A percentile compares a stretch with the other conserved stretches of the same genome.
Conservation (phyloP, 2,888 invertebrate species). For the Drosophila helvetica region DNA sequence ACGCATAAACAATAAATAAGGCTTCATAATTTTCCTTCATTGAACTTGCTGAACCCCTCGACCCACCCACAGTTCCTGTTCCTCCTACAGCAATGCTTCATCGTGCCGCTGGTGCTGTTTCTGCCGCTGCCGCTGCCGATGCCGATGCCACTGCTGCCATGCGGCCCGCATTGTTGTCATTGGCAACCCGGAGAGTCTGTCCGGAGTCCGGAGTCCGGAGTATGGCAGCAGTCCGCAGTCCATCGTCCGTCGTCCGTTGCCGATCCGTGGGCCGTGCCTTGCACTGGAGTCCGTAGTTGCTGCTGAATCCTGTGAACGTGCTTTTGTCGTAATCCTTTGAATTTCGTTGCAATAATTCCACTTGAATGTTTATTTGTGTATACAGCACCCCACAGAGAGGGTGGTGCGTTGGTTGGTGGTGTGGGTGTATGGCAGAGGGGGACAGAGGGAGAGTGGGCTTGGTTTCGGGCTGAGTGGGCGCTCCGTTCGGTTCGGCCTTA, state of each 20-base stretch:
- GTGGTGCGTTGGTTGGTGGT: neutral
- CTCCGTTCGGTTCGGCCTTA: constrained; percentile 44
- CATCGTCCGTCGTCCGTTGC: constrained; percentile 35
- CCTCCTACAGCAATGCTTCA: constrained; percentile 46
- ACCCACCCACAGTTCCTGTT: neutral
- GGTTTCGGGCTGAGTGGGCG: neutral
- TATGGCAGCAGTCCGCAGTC: constrained; percentile 6
- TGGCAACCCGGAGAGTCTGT: constrained; percentile 60
- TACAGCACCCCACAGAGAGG: constrained; percentile 53
- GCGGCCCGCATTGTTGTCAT: constrained; percentile 74
- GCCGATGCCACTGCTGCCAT: constrained; percentile 35
- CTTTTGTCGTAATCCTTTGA: constrained; percentile 80
- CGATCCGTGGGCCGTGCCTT: constrained; percentile 60
- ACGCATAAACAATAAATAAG: constrained; percentile 80
- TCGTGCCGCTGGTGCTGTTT: constrained; percentile 34
- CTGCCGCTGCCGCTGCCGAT: neutral
- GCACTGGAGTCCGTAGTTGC: constrained; percentile 58
- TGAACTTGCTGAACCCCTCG: constrained; percentile 64
- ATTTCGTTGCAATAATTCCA: constrained; percentile 80
- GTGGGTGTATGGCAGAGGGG: neutral
- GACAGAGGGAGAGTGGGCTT: neutral
- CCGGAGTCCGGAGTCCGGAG: constrained; percentile 9
- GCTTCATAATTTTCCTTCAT: constrained; percentile 79
- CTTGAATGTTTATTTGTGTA: constrained; percentile 80
- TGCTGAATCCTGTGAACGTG: constrained; percentile 77